phyloP scores from a whole-genome alignment of 2,888 invertebrate genomes.

The Calameuta idolon region DNA sequence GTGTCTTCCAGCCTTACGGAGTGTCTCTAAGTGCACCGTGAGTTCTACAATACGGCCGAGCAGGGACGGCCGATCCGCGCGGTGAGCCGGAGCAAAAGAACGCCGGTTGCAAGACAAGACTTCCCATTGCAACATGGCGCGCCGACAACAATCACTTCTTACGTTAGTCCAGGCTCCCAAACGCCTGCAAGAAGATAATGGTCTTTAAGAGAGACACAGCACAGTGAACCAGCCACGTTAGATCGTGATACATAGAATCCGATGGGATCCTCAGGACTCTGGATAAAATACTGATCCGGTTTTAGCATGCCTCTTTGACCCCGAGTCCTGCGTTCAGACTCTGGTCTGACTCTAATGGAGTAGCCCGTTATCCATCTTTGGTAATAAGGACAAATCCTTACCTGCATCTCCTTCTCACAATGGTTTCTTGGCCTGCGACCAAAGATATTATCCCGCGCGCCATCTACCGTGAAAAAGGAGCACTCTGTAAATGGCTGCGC shows the following conservation, averaged over 20 bases:
- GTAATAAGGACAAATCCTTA: not conserved
- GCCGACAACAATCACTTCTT: slow-evolving; percentile 64
- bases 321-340: not conserved
- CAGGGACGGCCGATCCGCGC: slow-evolving; percentile 23
- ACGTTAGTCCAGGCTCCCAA: slow-evolving; percentile 48
- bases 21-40: not conserved
- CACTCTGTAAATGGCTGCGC: not conserved
- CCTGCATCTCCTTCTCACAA: not conserved
- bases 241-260: not conserved
- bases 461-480: not conserved
- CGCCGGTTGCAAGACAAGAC: slow-evolving; percentile 59
- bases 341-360: not conserved
- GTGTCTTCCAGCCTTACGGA: not conserved
- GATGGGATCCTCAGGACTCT: not conserved
- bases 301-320: not conserved
- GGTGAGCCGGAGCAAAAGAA: slow-evolving; percentile 58
- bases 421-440: not conserved
- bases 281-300: not conserved
- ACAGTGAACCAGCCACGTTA: not conserved
- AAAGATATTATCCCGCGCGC: not conserved
- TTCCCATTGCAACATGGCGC: slow-evolving; percentile 64
- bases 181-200: slow-evolving; percentile 45
- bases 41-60: not conserved
- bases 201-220: slow-evolving; percentile 33
- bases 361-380: not conserved